These are phyloP conservation scores for Suricata suricatta DNA, from an alignment of 2,113 vertebrate species.

Conservation along the genomic window DNA sequence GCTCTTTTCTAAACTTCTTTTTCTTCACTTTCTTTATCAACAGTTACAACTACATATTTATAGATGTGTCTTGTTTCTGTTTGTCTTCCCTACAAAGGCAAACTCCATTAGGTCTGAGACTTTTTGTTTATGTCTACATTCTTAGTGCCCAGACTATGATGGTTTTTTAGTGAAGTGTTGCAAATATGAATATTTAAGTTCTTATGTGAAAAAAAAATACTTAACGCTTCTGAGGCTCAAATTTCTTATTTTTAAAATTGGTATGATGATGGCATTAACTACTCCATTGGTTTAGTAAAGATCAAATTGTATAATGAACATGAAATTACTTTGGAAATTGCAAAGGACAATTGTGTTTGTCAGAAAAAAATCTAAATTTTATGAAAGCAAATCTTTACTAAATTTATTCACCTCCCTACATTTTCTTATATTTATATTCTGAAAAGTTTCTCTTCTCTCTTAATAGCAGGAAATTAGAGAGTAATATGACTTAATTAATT, in stretches of 20 bases:
- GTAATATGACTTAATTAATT: constrained; percentile 5
- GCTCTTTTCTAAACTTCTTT: not conserved
- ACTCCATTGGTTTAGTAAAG: constrained; percentile 30
- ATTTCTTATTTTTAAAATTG: constrained; percentile 52
- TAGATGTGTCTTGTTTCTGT: not conserved
- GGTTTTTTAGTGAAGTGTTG: not conserved
- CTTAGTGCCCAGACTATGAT: not conserved
- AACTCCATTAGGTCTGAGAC: not conserved
- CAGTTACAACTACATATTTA: not conserved
- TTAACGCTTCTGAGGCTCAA: constrained; percentile 10
- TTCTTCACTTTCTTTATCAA: not conserved
- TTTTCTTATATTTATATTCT: constrained; percentile 7
- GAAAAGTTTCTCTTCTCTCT: not conserved
- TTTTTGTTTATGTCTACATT: not conserved
- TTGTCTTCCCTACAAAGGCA: not conserved
- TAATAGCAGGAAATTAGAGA: not conserved
- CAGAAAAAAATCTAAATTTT: constrained; percentile 10
- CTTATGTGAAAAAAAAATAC: constrained; percentile 30
- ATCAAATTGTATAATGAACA: constrained; percentile 22
- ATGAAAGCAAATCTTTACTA: constrained; percentile 9
- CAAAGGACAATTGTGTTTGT: not conserved
- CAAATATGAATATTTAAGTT: constrained; percentile 65
- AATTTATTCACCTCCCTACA: not conserved
- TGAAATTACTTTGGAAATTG: constrained; percentile 23
- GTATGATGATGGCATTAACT: constrained; percentile 34